phyloP scores from a whole-genome alignment of 2,113 vertebrate genomes.

The Xiphophorus hellerii region DNA sequence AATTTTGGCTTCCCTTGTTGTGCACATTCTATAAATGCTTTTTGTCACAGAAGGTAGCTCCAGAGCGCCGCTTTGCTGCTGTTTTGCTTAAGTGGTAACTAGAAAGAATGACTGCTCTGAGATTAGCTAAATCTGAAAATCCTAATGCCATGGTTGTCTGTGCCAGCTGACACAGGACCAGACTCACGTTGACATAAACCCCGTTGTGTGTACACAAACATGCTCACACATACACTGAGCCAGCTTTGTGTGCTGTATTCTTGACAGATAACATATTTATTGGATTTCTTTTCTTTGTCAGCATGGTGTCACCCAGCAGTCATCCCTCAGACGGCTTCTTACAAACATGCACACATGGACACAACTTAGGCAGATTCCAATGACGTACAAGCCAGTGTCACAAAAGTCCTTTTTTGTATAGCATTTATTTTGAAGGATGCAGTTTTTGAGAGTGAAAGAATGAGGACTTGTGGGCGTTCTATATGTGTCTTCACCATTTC shows the following conservation, averaged over 20 bases:
- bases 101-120: conserved; percentile 43
- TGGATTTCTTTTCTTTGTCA: conserved; percentile 38
- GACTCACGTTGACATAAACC: conserved; percentile 43
- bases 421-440: not conserved
- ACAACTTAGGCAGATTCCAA: conserved; percentile 10
- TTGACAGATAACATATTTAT: conserved; percentile 46
- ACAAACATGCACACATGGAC: conserved; percentile 11
- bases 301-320: conserved; percentile 36
- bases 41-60: conserved; percentile 18
- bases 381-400: not conserved
- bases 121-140: conserved; percentile 70
- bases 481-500: conserved; percentile 30
- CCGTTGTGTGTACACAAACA: conserved; percentile 14
- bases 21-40: conserved; percentile 13
- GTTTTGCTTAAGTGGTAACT: conserved; percentile 47
- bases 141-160: conserved; percentile 49
- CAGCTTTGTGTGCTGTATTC: conserved; percentile 21
- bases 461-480: conserved; percentile 35
- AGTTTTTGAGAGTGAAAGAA: conserved; percentile 48
- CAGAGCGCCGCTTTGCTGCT: conserved; percentile 5
- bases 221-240: conserved; percentile 7
- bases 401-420: not conserved
- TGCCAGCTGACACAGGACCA: conserved; percentile 59
- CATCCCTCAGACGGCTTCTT: conserved; percentile 14
- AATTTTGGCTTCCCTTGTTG: not conserved